These are phyloP conservation scores for Apis cerana DNA, from an alignment of 1,140 invertebrate species.

Conservation along the genomic window DNA sequence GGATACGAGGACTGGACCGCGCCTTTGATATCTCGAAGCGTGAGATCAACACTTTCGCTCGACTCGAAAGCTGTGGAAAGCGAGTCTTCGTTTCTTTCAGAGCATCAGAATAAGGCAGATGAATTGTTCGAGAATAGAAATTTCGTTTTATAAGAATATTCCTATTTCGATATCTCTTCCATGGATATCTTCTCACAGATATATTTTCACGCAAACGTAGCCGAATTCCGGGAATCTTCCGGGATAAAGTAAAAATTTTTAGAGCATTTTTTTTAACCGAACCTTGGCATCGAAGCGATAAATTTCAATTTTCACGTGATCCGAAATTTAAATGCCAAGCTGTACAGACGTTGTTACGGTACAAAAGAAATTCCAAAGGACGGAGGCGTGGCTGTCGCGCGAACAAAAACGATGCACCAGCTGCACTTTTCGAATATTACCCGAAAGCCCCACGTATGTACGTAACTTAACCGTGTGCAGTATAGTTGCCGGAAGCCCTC, in stretches of 20 bases:
- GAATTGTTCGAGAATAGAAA: no score
- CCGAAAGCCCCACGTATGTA: not conserved
- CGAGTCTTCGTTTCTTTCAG: no score
- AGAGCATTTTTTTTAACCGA: no score
- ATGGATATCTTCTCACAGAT: no score
- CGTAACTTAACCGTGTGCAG: not conserved
- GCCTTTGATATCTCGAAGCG: not conserved
- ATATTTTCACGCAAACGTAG: no score
- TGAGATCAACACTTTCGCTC: not conserved
- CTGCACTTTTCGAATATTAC: slow-evolving; percentile 19
- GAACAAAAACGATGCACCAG: slow-evolving; percentile 23
- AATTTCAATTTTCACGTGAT: not conserved
- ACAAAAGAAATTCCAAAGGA: slow-evolving; percentile 39
- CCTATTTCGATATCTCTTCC: no score
- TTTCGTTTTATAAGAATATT: no score
- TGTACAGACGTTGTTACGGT: not conserved
- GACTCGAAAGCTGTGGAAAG: no score
- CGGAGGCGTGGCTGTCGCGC: slow-evolving; percentile 16
- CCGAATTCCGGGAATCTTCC: no score
- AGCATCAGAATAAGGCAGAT: no score
- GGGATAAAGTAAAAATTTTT: no score
- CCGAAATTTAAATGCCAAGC: not conserved
- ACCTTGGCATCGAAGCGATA: no score
- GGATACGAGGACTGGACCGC: not conserved
- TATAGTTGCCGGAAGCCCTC: slow-evolving; percentile 3